These are phyloP conservation scores for Phoeniculus purpureus DNA, from an alignment of 2,797 vertebrate species.

Conservation along the genomic window DNA sequence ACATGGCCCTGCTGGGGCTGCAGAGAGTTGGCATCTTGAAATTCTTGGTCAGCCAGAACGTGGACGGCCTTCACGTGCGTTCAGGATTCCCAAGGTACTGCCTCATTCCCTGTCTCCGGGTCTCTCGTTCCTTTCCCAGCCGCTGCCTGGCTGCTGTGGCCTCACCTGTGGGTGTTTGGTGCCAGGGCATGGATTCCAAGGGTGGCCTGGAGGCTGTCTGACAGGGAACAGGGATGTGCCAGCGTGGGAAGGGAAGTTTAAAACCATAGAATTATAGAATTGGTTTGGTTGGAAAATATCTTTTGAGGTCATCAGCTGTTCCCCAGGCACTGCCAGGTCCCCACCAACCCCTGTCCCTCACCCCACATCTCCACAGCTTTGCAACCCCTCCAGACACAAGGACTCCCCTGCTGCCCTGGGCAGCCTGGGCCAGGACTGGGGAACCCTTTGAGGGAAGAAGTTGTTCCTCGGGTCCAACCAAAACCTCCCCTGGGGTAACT, in stretches of 20 bases:
- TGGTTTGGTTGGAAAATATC: neutral
- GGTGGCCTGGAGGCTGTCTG: neutral
- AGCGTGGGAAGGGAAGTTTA: neutral
- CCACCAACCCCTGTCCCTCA: neutral
- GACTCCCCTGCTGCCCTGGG: neutral
- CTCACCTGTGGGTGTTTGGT: fast-evolving
- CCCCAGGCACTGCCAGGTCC: neutral
- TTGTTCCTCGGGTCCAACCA: too few relatives aligned
- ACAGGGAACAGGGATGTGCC: fast-evolving
- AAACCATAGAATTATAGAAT: neutral
- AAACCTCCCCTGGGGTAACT: too few relatives aligned
- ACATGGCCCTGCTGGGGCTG: conserved; percentile 92
- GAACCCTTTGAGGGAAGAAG: neutral
- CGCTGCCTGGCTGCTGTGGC: fast-evolving
- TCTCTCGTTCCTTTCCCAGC: neutral
- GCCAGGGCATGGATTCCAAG: neutral
- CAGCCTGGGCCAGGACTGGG: neutral
- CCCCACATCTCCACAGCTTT: neutral
- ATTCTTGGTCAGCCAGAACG: conserved; percentile 97
- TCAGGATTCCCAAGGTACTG: conserved; percentile 94
- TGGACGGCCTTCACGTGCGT: conserved; percentile 93
- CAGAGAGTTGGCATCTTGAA: conserved; percentile 88
- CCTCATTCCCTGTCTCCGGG: fast-evolving
- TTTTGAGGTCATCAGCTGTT: neutral
- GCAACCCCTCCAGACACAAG: neutral